These are phyloP conservation scores for Colostygia pectinataria DNA, from an alignment of 2,888 invertebrate species.

Conservation along the genomic window DNA sequence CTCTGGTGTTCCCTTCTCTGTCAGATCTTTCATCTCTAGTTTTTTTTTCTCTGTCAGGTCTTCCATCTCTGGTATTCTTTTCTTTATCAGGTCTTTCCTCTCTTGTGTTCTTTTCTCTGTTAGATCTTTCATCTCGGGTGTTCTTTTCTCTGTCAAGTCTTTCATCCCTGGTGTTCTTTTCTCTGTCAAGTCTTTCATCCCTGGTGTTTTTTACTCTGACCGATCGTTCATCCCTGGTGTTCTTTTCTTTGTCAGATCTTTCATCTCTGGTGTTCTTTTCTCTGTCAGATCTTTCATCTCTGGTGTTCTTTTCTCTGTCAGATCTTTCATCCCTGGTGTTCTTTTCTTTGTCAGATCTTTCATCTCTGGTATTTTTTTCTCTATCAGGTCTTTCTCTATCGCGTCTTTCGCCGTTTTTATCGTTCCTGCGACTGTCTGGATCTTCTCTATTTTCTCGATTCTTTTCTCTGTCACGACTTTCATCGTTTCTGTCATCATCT, in stretches of 20 bases:
- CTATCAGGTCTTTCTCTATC: neutral
- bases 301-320: neutral
- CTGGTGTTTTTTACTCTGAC: neutral
- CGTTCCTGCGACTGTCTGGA: neutral
- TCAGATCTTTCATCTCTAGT: constrained; percentile 15
- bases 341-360: constrained; percentile 2
- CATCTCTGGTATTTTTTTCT: neutral
- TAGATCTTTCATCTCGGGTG: constrained; percentile 1
- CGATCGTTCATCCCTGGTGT: constrained; percentile 7
- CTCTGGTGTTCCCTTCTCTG: constrained; percentile 17
- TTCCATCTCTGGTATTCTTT: constrained; percentile 1
- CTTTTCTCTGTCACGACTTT: constrained; percentile 24
- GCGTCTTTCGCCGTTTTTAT: constrained; percentile 18
- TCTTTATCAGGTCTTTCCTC: constrained; percentile 13
- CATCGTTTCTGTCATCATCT: constrained; percentile 24
- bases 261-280: constrained; percentile 4
- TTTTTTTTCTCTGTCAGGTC: constrained; percentile 5
- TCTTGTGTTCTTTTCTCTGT: constrained; percentile 9
- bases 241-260: constrained; percentile 26
- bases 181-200: constrained; percentile 18
- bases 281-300: neutral
- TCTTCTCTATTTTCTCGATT: constrained; percentile 1
- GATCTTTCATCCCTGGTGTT: no score
- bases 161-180: constrained; percentile 25
- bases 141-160: constrained; percentile 1